Conservation (phyloP, 2,797 vertebrate genomes). For the Rhadinocentrus ornatus region DNA sequence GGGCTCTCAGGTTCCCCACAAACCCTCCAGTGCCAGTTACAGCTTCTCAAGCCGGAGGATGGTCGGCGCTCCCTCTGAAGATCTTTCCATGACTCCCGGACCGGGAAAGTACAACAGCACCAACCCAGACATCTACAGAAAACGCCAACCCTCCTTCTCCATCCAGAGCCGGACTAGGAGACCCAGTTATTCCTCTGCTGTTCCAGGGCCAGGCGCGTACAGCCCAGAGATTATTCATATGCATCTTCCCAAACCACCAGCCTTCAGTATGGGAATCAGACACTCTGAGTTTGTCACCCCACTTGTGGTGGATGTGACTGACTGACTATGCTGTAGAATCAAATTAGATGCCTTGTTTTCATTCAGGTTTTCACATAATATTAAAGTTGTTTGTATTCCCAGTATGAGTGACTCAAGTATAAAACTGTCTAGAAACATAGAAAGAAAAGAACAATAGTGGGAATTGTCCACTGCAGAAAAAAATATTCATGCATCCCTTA, state of each 20-base stretch:
- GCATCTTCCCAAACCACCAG: conserved; percentile 81
- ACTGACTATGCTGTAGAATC: conserved; percentile 53
- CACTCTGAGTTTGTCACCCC: conserved; percentile 87
- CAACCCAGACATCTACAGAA: conserved; percentile 82
- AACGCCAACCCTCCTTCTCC: conserved; percentile 87
- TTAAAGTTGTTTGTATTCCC: not conserved
- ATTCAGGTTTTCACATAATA: conserved; percentile 6
- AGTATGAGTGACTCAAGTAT: not conserved
- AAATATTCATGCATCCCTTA: conserved; percentile 8
- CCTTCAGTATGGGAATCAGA: conserved; percentile 86
- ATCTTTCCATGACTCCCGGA: conserved; percentile 85
- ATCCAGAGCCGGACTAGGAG: conserved; percentile 84
- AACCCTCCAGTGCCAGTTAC: conserved; percentile 86
- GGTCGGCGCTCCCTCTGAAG: conserved; percentile 75
- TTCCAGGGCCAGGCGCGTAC: conserved; percentile 87
- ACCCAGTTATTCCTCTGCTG: conserved; percentile 51
- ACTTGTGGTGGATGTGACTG: conserved; percentile 74
- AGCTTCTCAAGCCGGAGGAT: conserved; percentile 76
- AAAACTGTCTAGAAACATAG: conserved; percentile 9
- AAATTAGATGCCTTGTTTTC: conserved; percentile 23
- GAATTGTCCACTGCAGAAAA: conserved; percentile 6
- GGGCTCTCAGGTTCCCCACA: conserved; percentile 81
- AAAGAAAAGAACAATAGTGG: not conserved
- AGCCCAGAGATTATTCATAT: conserved; percentile 83
- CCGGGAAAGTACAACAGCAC: conserved; percentile 86